Percentiles rank a stretch among this genome's conserved stretches.
Evolutionary conservation across 2,113 vertebrate species (phyloP).

Genomic region (Aldabrachelys gigantea): DNA sequence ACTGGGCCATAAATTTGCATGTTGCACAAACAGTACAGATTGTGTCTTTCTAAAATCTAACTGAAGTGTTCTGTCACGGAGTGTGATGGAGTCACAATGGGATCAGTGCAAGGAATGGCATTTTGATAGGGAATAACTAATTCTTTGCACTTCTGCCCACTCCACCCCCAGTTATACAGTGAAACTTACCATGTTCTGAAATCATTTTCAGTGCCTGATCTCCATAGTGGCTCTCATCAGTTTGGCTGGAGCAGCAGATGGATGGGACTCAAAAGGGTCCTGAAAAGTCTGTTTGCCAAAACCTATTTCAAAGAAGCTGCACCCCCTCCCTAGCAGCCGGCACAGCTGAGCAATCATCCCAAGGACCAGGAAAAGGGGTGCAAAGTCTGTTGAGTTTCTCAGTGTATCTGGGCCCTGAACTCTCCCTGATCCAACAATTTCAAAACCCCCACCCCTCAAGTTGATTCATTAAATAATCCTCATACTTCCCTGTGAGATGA

Average conservation of each 20-base stretch:
- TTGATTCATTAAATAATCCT: not conserved
- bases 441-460: not conserved
- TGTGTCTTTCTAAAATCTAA: not conserved
- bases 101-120: rapidly evolving
- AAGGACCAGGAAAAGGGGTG: not conserved
- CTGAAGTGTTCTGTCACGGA: not conserved
- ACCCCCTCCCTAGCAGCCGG: rapidly evolving
- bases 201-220: not conserved
- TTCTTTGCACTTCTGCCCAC: not conserved
- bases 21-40: not conserved
- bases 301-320: not conserved
- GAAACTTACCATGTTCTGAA: not conserved
- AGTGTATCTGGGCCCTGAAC: not conserved
- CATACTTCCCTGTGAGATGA: not conserved
- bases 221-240: not conserved
- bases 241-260: not conserved
- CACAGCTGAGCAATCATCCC: not conserved
- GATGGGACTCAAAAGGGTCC: rapidly evolving
- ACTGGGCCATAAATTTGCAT: not conserved
- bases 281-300: not conserved
- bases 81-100: not conserved
- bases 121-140: not conserved
- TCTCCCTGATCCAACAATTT: not conserved
- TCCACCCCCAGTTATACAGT: not conserved
- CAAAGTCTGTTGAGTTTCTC: not conserved